Conservation (phyloP, 2,888 invertebrate genomes). For the Chrysolina haemoptera region DNA sequence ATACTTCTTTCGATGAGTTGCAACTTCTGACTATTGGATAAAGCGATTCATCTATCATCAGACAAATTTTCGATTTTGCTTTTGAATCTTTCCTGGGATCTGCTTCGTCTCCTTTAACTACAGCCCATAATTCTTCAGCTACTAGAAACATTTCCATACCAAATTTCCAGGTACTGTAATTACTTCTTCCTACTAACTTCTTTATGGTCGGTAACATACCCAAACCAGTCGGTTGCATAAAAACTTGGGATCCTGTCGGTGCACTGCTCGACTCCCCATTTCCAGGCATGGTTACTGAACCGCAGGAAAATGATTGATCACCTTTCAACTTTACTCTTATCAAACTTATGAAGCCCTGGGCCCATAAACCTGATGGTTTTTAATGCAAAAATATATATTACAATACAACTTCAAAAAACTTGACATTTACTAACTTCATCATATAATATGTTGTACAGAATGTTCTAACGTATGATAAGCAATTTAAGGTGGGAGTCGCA, state of each 20-base stretch:
- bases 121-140: not conserved
- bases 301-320: not conserved
- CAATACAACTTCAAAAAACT: too few species aligned
- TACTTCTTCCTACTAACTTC: not conserved
- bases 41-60: not conserved
- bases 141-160: conserved; percentile 16
- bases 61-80: not conserved
- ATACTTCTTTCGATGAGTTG: not conserved
- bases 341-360: not conserved
- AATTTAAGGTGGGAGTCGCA: too few species aligned
- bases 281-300: not conserved
- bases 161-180: conserved; percentile 20
- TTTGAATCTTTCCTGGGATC: conserved; percentile 7
- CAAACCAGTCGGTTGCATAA: not conserved
- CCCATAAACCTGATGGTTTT: not conserved
- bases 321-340: not conserved
- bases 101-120: conserved; percentile 2
- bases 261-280: not conserved
- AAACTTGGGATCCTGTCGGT: not conserved
- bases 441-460: too few species aligned
- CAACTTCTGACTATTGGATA: conserved; percentile 1
- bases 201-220: not conserved
- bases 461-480: too few species aligned
- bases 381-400: too few species aligned
- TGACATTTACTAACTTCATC: too few species aligned